Conservation (phyloP, 2,888 invertebrate genomes). For the Pheosia tremula region DNA sequence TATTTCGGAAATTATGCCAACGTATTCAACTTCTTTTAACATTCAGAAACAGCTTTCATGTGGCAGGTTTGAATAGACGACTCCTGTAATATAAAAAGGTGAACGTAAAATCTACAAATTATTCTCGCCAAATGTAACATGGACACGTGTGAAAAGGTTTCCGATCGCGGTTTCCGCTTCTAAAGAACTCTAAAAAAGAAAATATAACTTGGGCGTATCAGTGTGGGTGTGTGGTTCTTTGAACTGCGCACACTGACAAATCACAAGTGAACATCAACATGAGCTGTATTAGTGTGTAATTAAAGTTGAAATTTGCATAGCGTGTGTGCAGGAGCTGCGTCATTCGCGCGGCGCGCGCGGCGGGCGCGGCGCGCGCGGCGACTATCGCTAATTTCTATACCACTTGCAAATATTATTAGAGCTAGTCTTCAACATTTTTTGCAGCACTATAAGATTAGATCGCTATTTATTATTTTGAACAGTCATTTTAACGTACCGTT, state of each 20-base stretch:
- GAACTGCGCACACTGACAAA: slow-evolving; percentile 52
- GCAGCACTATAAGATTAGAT: slow-evolving; percentile 34
- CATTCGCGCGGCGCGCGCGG: slow-evolving; percentile 24
- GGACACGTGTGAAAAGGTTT: slow-evolving; percentile 4
- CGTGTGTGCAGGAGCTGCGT: slow-evolving; percentile 6
- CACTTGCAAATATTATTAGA: slow-evolving; percentile 23
- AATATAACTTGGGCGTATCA: slow-evolving; percentile 45
- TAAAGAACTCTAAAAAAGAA: slow-evolving; percentile 48
- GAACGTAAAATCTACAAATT: neutral
- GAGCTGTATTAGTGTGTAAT: neutral
- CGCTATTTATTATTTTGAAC: slow-evolving; percentile 31
- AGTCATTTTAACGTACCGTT: slow-evolving; percentile 24
- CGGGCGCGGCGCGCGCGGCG: slow-evolving; percentile 18
- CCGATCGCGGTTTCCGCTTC: slow-evolving; percentile 11
- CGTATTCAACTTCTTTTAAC: too few relatives aligned
- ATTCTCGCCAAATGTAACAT: neutral
- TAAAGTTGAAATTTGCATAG: slow-evolving; percentile 23
- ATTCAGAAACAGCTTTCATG: too few relatives aligned
- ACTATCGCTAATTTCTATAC: slow-evolving; percentile 31
- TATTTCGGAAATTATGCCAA: too few relatives aligned
- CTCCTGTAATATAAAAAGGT: too few relatives aligned
- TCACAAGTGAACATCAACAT: slow-evolving; percentile 10
- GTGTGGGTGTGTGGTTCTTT: slow-evolving; percentile 70
- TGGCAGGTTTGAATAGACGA: too few relatives aligned
- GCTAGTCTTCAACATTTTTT: slow-evolving; percentile 37